Evolutionary conservation across 2,888 invertebrate species (phyloP), one percentile per base, ranked within the genome.

Genomic region (Geophilus truncorum): DNA sequence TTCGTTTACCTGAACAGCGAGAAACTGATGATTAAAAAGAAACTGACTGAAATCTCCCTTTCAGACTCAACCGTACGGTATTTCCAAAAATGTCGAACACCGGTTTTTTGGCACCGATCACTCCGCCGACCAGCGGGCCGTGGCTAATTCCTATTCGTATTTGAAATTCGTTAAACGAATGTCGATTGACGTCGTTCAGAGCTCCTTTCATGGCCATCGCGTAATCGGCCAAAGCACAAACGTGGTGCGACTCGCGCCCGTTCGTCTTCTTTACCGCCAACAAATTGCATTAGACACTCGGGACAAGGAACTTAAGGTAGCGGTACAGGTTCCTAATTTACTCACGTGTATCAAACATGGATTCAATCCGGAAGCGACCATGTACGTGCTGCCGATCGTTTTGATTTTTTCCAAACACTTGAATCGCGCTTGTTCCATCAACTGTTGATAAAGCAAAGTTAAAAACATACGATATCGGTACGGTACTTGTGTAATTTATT

Each of bases 11-110:
- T 98, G n/a, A n/a, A n/a, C n/a, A n/a, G n/a, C n/a, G n/a, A n/a
- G n/a, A n/a, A n/a, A n/a, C n/a, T n/a, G n/a, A n/a, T n/a, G n/a
- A n/a, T n/a, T n/a, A n/a, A n/a, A n/a, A n/a, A n/a, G n/a, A n/a
- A n/a, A n/a, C n/a, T n/a, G n/a, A n/a, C n/a, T n/a, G n/a, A n/a
- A n/a, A n/a, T n/a, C n/a, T n/a, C n/a, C n/a, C n/a, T n/a, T n/a
- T n/a, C n/a, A n/a, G n/a, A n/a, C n/a, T n/a, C n/a, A n/a, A n/a
- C n/a, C n/a, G n/a, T n/a, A n/a, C n/a, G n/a, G n/a, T 96, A 87
- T 98, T 98, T 0, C 98, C 98, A 98, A 98, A 98, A 84, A 98
- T 98, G 87, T 98, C 98, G 85, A 97, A 98, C 87, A 96, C 95
- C 82, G 98, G 89, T 86, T 98, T 98, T 0, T 94, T 94, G 7